phyloP scores from a whole-genome alignment of 2,797 vertebrate species.

The Chaetophractus vellerosus region DNA sequence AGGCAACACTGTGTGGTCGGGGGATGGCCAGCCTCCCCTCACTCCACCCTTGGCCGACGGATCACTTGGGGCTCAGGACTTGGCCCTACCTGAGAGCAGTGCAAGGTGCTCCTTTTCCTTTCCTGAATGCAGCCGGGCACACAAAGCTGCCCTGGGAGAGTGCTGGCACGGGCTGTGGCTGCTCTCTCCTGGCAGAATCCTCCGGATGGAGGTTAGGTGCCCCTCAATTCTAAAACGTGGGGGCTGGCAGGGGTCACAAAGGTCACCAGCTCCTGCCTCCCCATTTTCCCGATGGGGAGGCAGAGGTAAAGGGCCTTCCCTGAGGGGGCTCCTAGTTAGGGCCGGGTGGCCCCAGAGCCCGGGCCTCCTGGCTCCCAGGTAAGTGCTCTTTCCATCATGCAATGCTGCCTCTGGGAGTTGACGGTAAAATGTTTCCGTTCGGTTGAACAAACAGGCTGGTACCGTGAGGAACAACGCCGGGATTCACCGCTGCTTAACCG shows the following conservation, averaged over 20 bases:
- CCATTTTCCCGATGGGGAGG: not conserved
- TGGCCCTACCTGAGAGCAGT: not conserved
- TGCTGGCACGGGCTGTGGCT: not conserved
- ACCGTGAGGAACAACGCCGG: fast-evolving
- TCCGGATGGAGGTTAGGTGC: not conserved
- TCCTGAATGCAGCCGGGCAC: not conserved
- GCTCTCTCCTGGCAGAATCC: too few relatives aligned
- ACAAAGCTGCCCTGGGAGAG: not conserved
- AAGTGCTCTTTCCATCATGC: not conserved
- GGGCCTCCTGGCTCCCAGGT: not conserved
- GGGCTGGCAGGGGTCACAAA: not conserved
- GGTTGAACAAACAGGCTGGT: not conserved
- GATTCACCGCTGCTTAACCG: not conserved
- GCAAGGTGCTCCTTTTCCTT: not conserved
- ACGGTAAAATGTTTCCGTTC: not conserved
- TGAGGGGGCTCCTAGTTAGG: not conserved
- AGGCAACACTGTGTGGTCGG: not conserved
- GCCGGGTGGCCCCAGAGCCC: not conserved
- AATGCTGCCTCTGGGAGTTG: not conserved
- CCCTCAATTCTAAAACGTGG: not conserved
- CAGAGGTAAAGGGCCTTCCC: not conserved
- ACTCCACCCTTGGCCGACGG: not conserved
- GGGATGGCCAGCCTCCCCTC: not conserved
- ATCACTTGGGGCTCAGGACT: not conserved
- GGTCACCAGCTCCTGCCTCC: not conserved